Evolutionary conservation across 2,888 invertebrate genomes (phyloP).

Genomic region (Ormyrus thymus): DNA sequence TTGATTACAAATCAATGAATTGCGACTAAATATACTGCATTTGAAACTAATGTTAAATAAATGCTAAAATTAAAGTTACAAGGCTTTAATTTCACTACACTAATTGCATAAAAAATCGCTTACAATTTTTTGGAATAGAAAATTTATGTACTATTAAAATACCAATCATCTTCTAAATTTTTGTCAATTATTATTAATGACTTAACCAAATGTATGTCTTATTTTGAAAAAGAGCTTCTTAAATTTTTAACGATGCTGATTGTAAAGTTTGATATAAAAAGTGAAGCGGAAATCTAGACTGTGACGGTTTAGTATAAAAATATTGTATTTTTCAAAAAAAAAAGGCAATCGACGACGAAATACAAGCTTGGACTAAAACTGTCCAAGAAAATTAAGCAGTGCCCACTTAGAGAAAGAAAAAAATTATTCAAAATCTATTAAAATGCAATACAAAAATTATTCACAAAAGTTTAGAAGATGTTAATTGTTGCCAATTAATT

Average conservation of each 20-base stretch:
- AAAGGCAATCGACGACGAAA: no score
- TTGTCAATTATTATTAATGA: background rate
- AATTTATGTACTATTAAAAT: slow-evolving; percentile 15
- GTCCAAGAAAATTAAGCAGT: no score
- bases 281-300: slow-evolving; percentile 6
- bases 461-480: slow-evolving; percentile 20
- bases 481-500: background rate
- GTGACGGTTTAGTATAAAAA: no score
- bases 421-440: no score
- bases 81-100: background rate
- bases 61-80: background rate
- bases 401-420: no score
- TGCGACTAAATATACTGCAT: slow-evolving; percentile 2
- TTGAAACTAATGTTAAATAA: slow-evolving; percentile 15
- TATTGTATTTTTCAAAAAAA: no score
- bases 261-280: slow-evolving; percentile 62
- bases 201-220: no score
- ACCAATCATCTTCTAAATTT: slow-evolving; percentile 8
- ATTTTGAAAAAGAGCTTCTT: no score
- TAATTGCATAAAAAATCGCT: background rate
- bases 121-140: background rate
- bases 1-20: background rate
- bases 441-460: no score
- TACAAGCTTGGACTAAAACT: no score
- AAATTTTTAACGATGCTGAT: slow-evolving; percentile 8